Conservation (phyloP, 2,797 vertebrate species). For the Pangasius macronema region DNA sequence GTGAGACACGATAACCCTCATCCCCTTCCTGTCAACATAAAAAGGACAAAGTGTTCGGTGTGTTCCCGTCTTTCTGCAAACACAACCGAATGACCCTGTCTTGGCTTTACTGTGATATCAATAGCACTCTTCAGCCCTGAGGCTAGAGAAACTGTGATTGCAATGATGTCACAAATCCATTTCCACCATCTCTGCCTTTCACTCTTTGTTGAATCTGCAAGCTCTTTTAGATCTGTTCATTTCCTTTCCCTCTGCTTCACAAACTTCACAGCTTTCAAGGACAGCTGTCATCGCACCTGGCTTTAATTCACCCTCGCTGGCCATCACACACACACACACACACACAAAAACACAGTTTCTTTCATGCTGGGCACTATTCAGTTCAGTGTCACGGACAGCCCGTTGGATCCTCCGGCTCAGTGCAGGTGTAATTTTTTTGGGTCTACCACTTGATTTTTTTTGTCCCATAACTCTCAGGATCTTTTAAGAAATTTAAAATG, state of each 20-base stretch:
- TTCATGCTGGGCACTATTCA: conserved; percentile 16
- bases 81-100: background rate
- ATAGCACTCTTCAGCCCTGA: background rate
- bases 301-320: conserved; percentile 9
- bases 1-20: conserved; percentile 14
- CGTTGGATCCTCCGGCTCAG: too few relatives aligned
- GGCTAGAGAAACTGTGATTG: background rate
- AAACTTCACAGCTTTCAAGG: conserved; percentile 38
- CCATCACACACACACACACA: background rate
- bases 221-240: conserved; percentile 17
- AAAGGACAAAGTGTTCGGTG: conserved; percentile 26
- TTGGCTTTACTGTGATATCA: background rate
- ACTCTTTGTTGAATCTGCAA: background rate
- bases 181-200: conserved; percentile 27
- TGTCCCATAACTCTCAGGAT: too few relatives aligned
- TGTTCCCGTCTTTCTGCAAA: conserved; percentile 12
- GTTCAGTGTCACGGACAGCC: too few relatives aligned
- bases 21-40: conserved; percentile 40
- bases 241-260: conserved; percentile 29
- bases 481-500: too few relatives aligned
- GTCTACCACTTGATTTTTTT: too few relatives aligned
- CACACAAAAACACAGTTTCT: background rate
- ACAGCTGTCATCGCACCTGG: conserved; percentile 38
- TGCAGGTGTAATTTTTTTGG: too few relatives aligned
- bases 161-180: conserved; percentile 7